Base-by-base conservation (phyloP, 2,888 invertebrate species). In the Macropis europaea region DNA sequence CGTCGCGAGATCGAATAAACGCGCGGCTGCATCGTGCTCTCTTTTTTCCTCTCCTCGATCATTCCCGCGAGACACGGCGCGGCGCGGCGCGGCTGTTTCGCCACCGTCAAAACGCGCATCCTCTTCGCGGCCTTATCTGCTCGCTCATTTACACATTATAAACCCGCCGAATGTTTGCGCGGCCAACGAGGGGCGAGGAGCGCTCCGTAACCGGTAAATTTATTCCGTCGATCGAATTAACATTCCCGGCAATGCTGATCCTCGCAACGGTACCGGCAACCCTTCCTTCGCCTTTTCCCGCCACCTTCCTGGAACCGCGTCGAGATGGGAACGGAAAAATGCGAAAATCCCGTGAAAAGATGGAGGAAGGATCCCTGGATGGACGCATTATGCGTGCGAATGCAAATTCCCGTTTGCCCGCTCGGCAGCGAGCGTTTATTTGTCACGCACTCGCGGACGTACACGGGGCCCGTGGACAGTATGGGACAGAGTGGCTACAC, bases 331-430 rank as follows among this genome's bases (percentile, higher is more conserved):
- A n/a, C n/a, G 30, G 38, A 63, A 54, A 53, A 50, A 54, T 13
- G 11, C 22, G 34, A n/a, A 54, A 59, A 57, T 28, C 36, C 17
- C 53, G 54, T 9, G 61, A 52, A 36, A 45, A 26, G 53, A 22
- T 11, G 43, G 6, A 13, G 34, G 45, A 22, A 26, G 45, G 50
- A 17, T 48, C 30, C 32, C 13, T 42, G 64, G 47, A 45, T 66
- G 60, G 47, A 45, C 68, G 60, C 70, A 61, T 75, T 81, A 81
- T 75, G 81, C 81, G 78, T 67, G 42, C 75, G 71, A 77, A 81
- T 81, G 81, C 79, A 79, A 81, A 82, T 81, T 79, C 79, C 60
- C 57, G 82, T 77, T 74, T 53, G 70, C 68, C 62, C 24, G 69
- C 68, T 69, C 68, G 62, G 62, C 71, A 32, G 15, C 30, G 22